Percentiles rank a stretch among this genome's conserved stretches.
phyloP scores from a whole-genome alignment of 2,888 invertebrate genomes.

The Shargacucullia verbasci region DNA sequence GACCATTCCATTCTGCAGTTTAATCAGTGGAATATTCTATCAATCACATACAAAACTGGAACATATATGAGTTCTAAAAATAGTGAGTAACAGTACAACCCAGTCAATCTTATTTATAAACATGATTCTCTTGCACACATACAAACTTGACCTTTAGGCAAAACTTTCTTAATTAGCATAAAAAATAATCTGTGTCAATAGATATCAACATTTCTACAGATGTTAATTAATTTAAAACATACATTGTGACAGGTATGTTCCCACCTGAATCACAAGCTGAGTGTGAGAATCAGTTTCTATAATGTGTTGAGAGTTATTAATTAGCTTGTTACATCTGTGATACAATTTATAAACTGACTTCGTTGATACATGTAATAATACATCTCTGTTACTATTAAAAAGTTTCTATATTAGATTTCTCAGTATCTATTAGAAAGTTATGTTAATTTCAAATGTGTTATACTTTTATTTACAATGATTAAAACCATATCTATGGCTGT shows the following conservation, averaged over 20 bases:
- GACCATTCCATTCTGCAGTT: neutral
- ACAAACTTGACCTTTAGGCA: conserved; percentile 31
- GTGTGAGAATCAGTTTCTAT: conserved; percentile 38
- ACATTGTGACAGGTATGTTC: conserved; percentile 30
- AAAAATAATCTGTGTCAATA: conserved; percentile 24
- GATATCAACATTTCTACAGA: neutral
- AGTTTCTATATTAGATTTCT: conserved; percentile 1
- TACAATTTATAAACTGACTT: conserved; percentile 22
- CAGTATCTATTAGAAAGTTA: too few species aligned
- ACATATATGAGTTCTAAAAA: conserved; percentile 38
- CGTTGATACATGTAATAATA: conserved; percentile 2
- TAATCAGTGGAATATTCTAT: conserved; percentile 29
- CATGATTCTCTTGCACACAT: conserved; percentile 33
- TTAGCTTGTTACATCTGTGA: conserved; percentile 7
- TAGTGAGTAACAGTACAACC: conserved; percentile 32
- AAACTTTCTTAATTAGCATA: conserved; percentile 33
- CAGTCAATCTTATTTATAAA: conserved; percentile 51
- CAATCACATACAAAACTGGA: conserved; percentile 23
- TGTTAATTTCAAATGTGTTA: too few species aligned
- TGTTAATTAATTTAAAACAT: conserved; percentile 8
- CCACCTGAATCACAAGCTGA: conserved; percentile 16
- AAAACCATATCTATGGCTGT: too few species aligned
- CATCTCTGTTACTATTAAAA: conserved; percentile 1
- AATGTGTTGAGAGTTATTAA: conserved; percentile 1
- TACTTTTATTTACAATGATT: too few species aligned